phyloP scores from a whole-genome alignment of 2,888 invertebrate species.

The Euproctis similis region DNA sequence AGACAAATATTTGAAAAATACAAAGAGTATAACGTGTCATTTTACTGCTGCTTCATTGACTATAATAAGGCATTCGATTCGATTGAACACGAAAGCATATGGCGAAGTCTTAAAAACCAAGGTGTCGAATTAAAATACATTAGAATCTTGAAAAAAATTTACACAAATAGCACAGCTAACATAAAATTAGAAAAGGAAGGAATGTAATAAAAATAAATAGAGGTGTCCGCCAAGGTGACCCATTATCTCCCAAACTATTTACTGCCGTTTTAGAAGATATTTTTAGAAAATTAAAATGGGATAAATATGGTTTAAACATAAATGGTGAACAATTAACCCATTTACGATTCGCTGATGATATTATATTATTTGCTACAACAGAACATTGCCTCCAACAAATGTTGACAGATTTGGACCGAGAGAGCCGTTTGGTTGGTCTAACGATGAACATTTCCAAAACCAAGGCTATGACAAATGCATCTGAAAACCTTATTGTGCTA shows the following conservation, averaged over 20 bases:
- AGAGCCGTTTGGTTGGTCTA: not conserved
- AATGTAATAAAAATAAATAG: not conserved
- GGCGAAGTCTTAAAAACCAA: not conserved
- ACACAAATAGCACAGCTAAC: not conserved
- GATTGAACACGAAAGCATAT: too few species aligned
- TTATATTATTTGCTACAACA: not conserved
- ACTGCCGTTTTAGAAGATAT: not conserved
- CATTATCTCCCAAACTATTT: not conserved
- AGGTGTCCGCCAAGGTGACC: not conserved
- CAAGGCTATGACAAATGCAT: not conserved
- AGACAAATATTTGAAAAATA: not conserved
- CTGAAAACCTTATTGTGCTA: too few species aligned
- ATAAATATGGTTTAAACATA: not conserved
- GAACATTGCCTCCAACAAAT: not conserved
- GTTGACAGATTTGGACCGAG: not conserved
- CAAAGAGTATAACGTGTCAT: not conserved
- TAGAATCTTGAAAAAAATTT: not conserved
- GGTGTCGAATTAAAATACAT: not conserved
- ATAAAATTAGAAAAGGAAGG: not conserved
- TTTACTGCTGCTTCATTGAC: not conserved
- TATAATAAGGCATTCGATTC: conserved; percentile 1
- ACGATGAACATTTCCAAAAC: not conserved
- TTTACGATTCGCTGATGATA: not conserved
- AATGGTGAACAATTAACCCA: not conserved
- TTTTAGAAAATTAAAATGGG: not conserved